These are phyloP conservation scores for Acromyrmex charruanus DNA, from an alignment of 1,140 invertebrate species.

Conservation along the genomic window DNA sequence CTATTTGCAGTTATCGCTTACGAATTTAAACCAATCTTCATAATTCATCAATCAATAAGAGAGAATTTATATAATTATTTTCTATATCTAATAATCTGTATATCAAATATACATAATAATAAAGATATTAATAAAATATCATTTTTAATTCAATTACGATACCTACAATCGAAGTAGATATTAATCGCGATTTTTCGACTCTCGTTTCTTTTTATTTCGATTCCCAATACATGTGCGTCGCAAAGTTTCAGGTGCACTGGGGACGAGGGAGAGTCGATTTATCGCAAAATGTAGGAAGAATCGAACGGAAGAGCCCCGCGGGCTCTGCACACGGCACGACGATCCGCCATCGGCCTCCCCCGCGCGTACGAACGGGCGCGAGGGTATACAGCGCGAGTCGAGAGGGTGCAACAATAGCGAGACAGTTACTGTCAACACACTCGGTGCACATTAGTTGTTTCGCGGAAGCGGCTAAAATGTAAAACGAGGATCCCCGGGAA, in stretches of 20 bases:
- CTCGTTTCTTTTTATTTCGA: conserved; percentile 23
- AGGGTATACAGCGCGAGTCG: conserved; percentile 47
- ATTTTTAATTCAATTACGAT: background rate
- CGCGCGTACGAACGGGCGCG: background rate
- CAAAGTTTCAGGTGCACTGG: conserved; percentile 47
- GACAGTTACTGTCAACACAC: conserved; percentile 79
- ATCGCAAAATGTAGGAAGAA: conserved; percentile 74
- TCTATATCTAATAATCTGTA: background rate
- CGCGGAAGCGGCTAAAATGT: conserved; percentile 82
- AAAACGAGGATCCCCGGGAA: conserved; percentile 78
- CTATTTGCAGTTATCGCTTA: background rate
- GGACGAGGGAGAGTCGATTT: conserved; percentile 67
- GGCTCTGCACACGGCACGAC: conserved; percentile 70
- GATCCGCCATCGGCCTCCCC: conserved; percentile 64
- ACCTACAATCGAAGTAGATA: background rate
- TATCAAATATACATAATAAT: background rate
- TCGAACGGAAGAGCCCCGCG: conserved; percentile 75
- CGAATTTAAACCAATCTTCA: background rate
- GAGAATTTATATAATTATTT: conserved; percentile 7
- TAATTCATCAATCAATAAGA: background rate
- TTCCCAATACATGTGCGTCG: conserved; percentile 30
- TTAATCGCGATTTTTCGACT: conserved; percentile 43
- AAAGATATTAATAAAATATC: background rate
- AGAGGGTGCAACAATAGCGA: conserved; percentile 77
- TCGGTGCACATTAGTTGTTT: conserved; percentile 83